Conservation (phyloP, 1,140 invertebrate species). For the Megalonaias nervosa region DNA sequence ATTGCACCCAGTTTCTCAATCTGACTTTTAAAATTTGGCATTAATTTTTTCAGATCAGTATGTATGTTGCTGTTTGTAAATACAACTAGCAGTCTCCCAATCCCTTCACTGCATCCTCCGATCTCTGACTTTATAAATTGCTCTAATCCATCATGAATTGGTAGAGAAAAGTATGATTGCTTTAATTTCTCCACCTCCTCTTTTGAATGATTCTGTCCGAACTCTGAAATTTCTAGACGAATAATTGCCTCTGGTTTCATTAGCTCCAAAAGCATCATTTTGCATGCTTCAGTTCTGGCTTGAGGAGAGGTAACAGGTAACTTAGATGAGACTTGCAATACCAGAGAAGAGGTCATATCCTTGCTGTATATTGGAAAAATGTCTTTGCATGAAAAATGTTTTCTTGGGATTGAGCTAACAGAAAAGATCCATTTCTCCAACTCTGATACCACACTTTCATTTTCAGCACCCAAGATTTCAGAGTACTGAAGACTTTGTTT, state of each 20-base stretch:
- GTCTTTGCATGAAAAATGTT: slow-evolving; percentile 4
- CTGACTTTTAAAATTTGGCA: neutral
- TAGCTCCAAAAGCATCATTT: slow-evolving; percentile 8
- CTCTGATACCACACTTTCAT: slow-evolving; percentile 21
- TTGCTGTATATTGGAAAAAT: slow-evolving; percentile 18
- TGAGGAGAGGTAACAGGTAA: neutral
- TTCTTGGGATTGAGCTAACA: neutral
- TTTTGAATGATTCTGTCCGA: neutral
- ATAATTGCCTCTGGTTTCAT: slow-evolving; percentile 23
- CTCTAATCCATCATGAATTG: slow-evolving; percentile 17
- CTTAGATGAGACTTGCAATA: neutral
- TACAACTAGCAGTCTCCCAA: slow-evolving; percentile 10
- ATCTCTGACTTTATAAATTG: no score
- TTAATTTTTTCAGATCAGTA: neutral
- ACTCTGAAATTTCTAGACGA: neutral
- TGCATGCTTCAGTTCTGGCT: neutral
- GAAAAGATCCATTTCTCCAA: slow-evolving; percentile 21
- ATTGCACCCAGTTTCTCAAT: slow-evolving; percentile 34
- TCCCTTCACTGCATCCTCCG: no score
- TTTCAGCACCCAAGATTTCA: slow-evolving; percentile 25
- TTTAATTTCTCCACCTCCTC: neutral
- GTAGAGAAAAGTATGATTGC: slow-evolving; percentile 15
- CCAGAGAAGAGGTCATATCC: slow-evolving; percentile 17
- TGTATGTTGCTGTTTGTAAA: slow-evolving; percentile 28
- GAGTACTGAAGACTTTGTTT: slow-evolving; percentile 40